phyloP scores from a whole-genome alignment of 2,797 vertebrate species.

The Molossus alvarezi region DNA sequence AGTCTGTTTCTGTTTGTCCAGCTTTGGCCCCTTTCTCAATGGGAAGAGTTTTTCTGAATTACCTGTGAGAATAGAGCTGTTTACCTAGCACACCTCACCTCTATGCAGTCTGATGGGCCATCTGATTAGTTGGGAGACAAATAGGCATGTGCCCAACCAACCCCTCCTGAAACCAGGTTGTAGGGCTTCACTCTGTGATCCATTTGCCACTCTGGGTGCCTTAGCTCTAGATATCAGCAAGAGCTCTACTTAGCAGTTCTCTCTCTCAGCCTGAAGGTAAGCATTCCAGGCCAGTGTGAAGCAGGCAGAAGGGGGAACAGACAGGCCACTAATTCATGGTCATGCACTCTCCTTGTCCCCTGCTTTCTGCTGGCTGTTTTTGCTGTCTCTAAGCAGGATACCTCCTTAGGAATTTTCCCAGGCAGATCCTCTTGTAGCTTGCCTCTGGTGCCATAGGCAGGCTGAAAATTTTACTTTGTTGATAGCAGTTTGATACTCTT shows the following conservation, averaged over 20 bases:
- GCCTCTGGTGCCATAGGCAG: background rate
- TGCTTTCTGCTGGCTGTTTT: background rate
- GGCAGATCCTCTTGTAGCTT: background rate
- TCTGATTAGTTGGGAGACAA: background rate
- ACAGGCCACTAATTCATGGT: background rate
- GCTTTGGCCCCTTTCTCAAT: background rate
- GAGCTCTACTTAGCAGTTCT: background rate
- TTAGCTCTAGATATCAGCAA: background rate
- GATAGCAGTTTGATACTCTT: conserved; percentile 22
- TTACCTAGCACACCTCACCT: background rate
- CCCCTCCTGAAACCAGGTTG: background rate
- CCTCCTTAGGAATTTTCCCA: background rate
- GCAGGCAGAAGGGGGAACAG: background rate
- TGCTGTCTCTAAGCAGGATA: background rate
- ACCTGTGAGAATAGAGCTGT: background rate
- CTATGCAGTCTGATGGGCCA: background rate
- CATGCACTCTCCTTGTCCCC: background rate
- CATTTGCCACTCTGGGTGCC: background rate
- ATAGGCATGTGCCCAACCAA: background rate
- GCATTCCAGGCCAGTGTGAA: background rate
- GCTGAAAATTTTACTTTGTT: conserved; percentile 22
- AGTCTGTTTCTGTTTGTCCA: background rate
- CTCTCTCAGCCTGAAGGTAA: background rate
- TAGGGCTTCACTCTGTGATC: background rate
- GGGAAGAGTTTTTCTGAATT: background rate